Conservation (phyloP, 92 coral and sea anemone genomes). For the Blastomussa wellsi region DNA sequence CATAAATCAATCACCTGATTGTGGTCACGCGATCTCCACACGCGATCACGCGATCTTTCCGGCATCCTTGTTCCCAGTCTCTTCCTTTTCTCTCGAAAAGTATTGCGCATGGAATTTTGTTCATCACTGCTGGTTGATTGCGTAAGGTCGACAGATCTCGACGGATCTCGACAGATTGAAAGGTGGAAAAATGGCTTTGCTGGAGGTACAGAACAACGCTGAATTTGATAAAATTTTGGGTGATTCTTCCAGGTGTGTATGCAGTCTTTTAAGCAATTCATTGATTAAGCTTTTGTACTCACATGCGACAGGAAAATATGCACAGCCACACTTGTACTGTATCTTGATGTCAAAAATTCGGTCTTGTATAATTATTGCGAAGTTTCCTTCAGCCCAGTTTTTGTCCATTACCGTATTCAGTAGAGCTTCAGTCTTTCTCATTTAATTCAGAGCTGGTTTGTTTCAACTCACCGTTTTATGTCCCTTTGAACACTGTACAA, state of each 20-base stretch:
- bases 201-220: slow-evolving; percentile 31
- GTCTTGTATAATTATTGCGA: not conserved
- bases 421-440: not conserved
- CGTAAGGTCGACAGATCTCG: not conserved
- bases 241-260: slow-evolving; percentile 55
- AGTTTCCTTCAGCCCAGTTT: not conserved
- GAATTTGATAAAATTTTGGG: slow-evolving; percentile 61
- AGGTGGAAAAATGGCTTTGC: slow-evolving; percentile 59
- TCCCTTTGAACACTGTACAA: not conserved
- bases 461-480: not conserved
- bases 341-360: not conserved
- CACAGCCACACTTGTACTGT: too few relatives aligned
- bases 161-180: not conserved
- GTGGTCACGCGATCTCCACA: not conserved
- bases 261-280: not conserved
- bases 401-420: not conserved
- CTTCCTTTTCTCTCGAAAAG: not conserved
- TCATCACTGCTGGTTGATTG: slow-evolving; percentile 4
- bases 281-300: not conserved
- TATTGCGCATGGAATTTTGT: not conserved
- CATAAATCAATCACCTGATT: not conserved
- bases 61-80: slow-evolving; percentile 2
- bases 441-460: not conserved
- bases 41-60: not conserved
- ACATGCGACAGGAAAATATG: not conserved